Evolutionary conservation across 2,797 vertebrate genomes (phyloP).

Genomic region (Chrysocyon brachyurus): DNA sequence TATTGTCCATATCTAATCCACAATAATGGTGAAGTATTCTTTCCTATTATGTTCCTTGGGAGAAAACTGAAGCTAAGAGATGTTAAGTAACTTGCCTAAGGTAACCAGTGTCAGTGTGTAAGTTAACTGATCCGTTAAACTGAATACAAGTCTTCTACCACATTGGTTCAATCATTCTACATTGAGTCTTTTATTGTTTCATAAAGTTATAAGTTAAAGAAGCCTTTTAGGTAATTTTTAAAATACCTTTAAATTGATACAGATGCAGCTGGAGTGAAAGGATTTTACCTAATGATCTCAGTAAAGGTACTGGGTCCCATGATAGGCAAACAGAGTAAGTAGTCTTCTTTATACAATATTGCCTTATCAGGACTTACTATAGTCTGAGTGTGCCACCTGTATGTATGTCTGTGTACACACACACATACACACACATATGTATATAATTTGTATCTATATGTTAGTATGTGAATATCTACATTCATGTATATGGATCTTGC

Average conservation of each 20-base stretch:
- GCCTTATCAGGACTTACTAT: background rate
- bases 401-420: background rate
- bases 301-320: background rate
- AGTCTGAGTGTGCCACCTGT: background rate
- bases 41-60: background rate
- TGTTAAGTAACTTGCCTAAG: background rate
- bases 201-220: background rate
- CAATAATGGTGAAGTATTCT: background rate
- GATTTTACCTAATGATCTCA: conserved; percentile 22
- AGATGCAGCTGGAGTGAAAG: background rate
- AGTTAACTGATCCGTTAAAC: conserved; percentile 3
- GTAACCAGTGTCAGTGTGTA: background rate
- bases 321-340: background rate
- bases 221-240: background rate
- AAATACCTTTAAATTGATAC: background rate
- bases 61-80: conserved; percentile 55
- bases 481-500: background rate
- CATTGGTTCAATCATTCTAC: background rate
- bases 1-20: background rate
- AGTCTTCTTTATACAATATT: background rate
- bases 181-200: conserved; percentile 10
- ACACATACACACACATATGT: background rate
- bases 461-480: background rate
- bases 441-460: background rate
- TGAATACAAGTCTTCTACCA: background rate